Evolutionary conservation across 2,113 vertebrate genomes (phyloP), one percentile per base, ranked within the genome.

Genomic region (Sigmodon hispidus): DNA sequence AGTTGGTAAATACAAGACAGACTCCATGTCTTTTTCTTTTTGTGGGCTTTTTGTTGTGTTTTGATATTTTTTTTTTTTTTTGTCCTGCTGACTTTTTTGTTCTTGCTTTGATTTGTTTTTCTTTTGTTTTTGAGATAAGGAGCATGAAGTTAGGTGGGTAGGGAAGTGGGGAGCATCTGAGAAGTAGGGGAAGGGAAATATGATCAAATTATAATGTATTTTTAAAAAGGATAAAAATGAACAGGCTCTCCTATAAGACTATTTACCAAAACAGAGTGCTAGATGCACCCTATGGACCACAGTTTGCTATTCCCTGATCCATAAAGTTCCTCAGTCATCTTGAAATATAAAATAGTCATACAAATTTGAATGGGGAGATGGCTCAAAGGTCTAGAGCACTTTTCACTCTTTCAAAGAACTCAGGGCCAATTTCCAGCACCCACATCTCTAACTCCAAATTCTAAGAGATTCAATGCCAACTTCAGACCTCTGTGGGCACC

Each of bases 281-380:
- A 0, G 45, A 90, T 61, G 43, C 89, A 26, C n/a, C 52, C 73
- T 19, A 63, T 17, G 12, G 63, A 93, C 29, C 29, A 84, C 0
- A 70, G 31, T 83, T 75, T 81, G 15, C 36, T 89, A 94, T 87
- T 89, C 29, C 2, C 24, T 52, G 7, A 21, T 73, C 13, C 52
- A 72, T 29, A 81, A 85, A 95, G 79, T 29, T 65, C 79, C 4
- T 85, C 76, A 26, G 10, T 76, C 24, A 63, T 59, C 67, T 45
- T 73, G 91, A 94, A 93, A 89, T 65, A 67, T 34, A 81, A 91
- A 21, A 57, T 80, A 87, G 24, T 92, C 80, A 15, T 36, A 80
- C 80, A 94, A 55, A 75, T 63, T 59, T 72, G 55, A 83, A 43
- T 43, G 80, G 12, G 55, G 80, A 43, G 24, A 61, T 17, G 80